Evolutionary conservation across 92 coral and sea anemone species (phyloP).

Genomic region (Isaurus tuberculatus): DNA sequence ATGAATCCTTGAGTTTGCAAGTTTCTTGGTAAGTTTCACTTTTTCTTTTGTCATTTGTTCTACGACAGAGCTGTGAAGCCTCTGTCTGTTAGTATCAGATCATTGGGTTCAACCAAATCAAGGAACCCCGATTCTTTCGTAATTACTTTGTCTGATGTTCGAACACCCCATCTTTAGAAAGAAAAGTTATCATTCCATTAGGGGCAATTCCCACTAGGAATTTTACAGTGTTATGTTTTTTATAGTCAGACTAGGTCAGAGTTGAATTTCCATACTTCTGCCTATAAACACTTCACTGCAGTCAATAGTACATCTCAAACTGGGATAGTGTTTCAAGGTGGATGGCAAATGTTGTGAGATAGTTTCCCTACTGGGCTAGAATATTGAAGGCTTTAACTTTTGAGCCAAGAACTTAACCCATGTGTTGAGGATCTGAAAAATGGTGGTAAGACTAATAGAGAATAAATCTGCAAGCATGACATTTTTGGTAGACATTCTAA

Average conservation of each 20-base stretch:
- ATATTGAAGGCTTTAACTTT: slow-evolving; percentile 50
- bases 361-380: slow-evolving; percentile 58
- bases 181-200: slow-evolving; percentile 67
- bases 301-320: slow-evolving; percentile 64
- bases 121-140: slow-evolving; percentile 64
- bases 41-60: slow-evolving; percentile 70
- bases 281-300: slow-evolving; percentile 75
- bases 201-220: slow-evolving; percentile 78
- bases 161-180: slow-evolving; percentile 71
- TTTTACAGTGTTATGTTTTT: slow-evolving; percentile 71
- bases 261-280: slow-evolving; percentile 54
- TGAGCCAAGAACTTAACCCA: slow-evolving; percentile 73
- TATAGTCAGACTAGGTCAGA: slow-evolving; percentile 70
- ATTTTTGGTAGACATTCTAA: slow-evolving; percentile 47
- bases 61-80: slow-evolving; percentile 68
- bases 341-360: slow-evolving; percentile 46
- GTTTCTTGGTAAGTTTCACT: slow-evolving; percentile 53
- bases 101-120: slow-evolving; percentile 58
- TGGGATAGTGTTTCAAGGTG: slow-evolving; percentile 50
- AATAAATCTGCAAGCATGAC: slow-evolving; percentile 65
- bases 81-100: slow-evolving; percentile 61
- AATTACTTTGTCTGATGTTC: slow-evolving; percentile 65
- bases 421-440: slow-evolving; percentile 64
- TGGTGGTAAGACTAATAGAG: slow-evolving; percentile 40
- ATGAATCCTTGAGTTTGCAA: slow-evolving; percentile 69